phyloP scores from a whole-genome alignment of 2,888 invertebrate species.

The Notodonta dromedarius region DNA sequence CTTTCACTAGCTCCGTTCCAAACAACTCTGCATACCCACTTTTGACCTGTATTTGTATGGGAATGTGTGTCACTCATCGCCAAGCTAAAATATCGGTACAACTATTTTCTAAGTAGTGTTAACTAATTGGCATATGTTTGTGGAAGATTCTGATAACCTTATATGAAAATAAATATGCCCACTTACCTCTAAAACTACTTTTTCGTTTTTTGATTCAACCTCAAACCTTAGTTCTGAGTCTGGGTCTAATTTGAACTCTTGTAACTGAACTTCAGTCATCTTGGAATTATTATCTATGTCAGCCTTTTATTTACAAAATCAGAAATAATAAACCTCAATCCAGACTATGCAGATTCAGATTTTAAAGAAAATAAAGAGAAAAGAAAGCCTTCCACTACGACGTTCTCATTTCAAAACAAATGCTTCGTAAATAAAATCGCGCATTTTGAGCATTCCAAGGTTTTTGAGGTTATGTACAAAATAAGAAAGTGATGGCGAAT shows the following conservation, averaged over 20 bases:
- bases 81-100: background rate
- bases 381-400: background rate
- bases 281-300: slow-evolving; percentile 20
- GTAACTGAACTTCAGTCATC: slow-evolving; percentile 79
- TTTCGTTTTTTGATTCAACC: slow-evolving; percentile 94
- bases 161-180: background rate
- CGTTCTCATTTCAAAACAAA: slow-evolving; percentile 3
- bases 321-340: background rate
- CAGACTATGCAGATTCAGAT: background rate
- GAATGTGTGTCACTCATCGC: background rate
- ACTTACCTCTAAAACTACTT: slow-evolving; percentile 89
- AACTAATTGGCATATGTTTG: background rate
- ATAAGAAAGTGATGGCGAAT: background rate
- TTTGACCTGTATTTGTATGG: slow-evolving; percentile 89
- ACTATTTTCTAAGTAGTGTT: background rate
- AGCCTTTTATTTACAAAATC: background rate
- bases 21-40: slow-evolving; percentile 97
- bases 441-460: background rate
- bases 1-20: slow-evolving; percentile 97
- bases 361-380: background rate
- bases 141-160: background rate
- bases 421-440: background rate
- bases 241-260: slow-evolving; percentile 92
- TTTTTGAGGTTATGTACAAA: background rate
- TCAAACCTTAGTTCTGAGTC: slow-evolving; percentile 97